These are phyloP conservation scores for Coregonus clupeaformis DNA, from an alignment of 2,113 vertebrate species.

Conservation along the genomic window DNA sequence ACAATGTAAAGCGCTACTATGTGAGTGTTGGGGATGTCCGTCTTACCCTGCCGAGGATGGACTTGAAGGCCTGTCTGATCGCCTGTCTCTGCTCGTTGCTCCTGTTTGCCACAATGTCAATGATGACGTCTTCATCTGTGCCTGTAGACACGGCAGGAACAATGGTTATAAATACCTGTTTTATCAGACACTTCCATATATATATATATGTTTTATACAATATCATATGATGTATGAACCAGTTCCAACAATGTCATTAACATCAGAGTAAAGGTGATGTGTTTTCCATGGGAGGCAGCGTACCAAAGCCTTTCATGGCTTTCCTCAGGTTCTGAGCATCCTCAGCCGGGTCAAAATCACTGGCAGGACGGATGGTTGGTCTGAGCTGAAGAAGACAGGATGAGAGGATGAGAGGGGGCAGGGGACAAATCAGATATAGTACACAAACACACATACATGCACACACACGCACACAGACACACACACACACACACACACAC, in stretches of 20 bases:
- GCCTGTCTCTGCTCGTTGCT: slow-evolving; percentile 91
- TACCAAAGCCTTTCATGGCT: slow-evolving; percentile 97
- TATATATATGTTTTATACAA: too few species aligned
- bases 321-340: slow-evolving; percentile 92
- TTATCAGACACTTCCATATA: too few species aligned
- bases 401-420: slow-evolving; percentile 7
- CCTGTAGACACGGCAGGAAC: slow-evolving; percentile 66
- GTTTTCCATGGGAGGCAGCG: too few species aligned
- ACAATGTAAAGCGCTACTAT: neutral
- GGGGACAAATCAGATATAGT: neutral
- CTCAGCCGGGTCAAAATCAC: slow-evolving; percentile 78
- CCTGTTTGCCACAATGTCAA: slow-evolving; percentile 83
- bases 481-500: neutral
- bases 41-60: slow-evolving; percentile 89
- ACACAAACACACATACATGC: neutral
- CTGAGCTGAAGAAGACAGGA: slow-evolving; percentile 69
- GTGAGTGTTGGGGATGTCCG: neutral
- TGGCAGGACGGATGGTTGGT: slow-evolving; percentile 75
- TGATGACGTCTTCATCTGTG: slow-evolving; percentile 89
- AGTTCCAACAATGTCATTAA: too few species aligned
- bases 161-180: neutral
- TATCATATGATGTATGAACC: neutral
- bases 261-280: too few species aligned
- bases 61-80: slow-evolving; percentile 90
- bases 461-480: slow-evolving; percentile 5